Percentiles rank a stretch among this genome's conserved stretches.
These are phyloP conservation scores for Caenorhabditis sp. DNA, from an alignment of 2,888 invertebrate genomes.

Conservation along the genomic window DNA sequence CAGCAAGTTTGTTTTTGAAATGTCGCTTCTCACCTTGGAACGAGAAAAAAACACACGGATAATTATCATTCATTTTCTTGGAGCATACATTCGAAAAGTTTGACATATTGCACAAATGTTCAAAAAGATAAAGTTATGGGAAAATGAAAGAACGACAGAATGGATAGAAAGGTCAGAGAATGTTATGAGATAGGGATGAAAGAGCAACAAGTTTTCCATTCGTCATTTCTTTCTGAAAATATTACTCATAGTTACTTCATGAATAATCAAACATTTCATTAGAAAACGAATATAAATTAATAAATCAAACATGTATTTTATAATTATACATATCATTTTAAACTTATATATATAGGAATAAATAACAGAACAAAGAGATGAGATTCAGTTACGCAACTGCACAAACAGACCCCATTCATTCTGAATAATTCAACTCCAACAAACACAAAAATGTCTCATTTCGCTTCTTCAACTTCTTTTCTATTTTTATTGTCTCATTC, in stretches of 20 bases:
- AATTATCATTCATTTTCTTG: not conserved
- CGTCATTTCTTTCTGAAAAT: not conserved
- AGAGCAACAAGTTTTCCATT: not conserved
- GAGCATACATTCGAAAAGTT: not conserved
- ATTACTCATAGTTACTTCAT: too few relatives aligned
- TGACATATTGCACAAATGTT: not conserved
- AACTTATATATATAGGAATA: too few relatives aligned
- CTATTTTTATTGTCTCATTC: not conserved
- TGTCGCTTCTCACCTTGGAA: not conserved
- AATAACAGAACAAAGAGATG: too few relatives aligned
- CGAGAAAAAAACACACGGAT: not conserved
- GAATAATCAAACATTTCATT: too few relatives aligned
- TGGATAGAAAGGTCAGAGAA: not conserved
- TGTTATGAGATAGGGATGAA: not conserved
- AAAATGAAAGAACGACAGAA: not conserved
- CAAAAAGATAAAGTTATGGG: not conserved
- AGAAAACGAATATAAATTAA: too few relatives aligned
- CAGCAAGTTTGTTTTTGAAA: constrained; percentile 6
- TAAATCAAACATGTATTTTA: too few relatives aligned
- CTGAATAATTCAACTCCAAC: not conserved
- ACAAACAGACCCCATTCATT: not conserved
- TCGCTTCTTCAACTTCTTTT: not conserved
- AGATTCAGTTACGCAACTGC: not conserved
- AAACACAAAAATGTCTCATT: not conserved
- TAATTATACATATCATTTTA: too few relatives aligned